Evolutionary conservation across 2,113 vertebrate genomes (phyloP).

Genomic region (Trachemys scripta): DNA sequence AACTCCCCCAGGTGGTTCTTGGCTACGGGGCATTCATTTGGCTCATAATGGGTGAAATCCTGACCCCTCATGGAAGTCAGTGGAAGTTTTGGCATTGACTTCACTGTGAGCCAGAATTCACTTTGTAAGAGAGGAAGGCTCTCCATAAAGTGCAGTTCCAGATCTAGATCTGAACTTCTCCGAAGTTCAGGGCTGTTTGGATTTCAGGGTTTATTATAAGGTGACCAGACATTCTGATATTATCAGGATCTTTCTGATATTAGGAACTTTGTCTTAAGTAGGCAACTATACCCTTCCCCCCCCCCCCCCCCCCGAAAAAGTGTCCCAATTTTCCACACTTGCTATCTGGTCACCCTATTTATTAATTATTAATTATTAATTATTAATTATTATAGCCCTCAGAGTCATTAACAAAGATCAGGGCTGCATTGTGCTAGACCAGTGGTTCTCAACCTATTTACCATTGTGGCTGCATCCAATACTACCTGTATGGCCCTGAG

Average conservation of each 20-base stretch:
- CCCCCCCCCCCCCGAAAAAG: not conserved
- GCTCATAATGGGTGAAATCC: not conserved
- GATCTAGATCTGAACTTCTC: not conserved
- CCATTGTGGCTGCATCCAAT: too few relatives aligned
- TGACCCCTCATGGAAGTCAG: not conserved
- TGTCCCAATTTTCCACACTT: not conserved
- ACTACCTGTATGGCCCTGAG: too few relatives aligned
- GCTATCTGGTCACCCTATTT: not conserved
- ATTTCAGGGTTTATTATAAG: not conserved
- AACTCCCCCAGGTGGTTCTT: not conserved
- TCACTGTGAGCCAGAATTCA: not conserved
- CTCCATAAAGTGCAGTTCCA: not conserved
- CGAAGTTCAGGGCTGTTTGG: not conserved
- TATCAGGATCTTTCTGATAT: not conserved
- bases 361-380: not conserved
- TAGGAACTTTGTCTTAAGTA: not conserved
- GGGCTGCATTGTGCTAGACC: not conserved
- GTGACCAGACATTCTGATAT: not conserved
- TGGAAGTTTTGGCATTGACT: not conserved
- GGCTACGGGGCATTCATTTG: not conserved
- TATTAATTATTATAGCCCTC: rapidly evolving
- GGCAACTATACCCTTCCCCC: not conserved
- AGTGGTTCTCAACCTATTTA: too few relatives aligned
- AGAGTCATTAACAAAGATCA: not conserved
- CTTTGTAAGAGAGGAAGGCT: not conserved